Percentiles rank a stretch among this genome's conserved stretches.
phyloP scores from a whole-genome alignment of 2,888 invertebrate genomes.

The Polydesmus complanatus region DNA sequence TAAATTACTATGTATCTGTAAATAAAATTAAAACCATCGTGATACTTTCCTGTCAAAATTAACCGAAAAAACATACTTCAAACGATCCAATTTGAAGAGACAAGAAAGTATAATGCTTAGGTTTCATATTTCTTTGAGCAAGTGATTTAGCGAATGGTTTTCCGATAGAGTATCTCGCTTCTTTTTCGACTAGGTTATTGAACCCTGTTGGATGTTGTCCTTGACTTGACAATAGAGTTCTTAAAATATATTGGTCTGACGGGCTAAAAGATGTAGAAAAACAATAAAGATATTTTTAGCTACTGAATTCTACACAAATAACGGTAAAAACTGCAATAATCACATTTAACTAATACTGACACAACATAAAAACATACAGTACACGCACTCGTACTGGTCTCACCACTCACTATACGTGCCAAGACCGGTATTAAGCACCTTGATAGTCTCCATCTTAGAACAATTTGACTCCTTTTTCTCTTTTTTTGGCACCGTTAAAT shows the following conservation, averaged over 20 bases:
- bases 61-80: not conserved
- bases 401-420: conserved; percentile 11
- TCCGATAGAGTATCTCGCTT: not conserved
- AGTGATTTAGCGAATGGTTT: not conserved
- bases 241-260: not conserved
- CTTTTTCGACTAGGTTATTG: not conserved
- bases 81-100: conserved; percentile 14
- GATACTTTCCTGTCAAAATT: not conserved
- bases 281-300: too few relatives aligned
- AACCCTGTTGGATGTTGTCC: not conserved
- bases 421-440: not conserved
- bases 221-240: not conserved
- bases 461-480: not conserved
- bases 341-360: too few relatives aligned
- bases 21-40: not conserved
- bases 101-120: conserved; percentile 15
- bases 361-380: too few relatives aligned
- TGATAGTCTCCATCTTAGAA: not conserved
- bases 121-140: conserved; percentile 13
- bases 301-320: too few relatives aligned
- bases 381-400: not conserved
- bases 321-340: too few relatives aligned
- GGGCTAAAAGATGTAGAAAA: not conserved
- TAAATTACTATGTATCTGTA: conserved; percentile 4
- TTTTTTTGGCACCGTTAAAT: conserved; percentile 11